Evolutionary conservation across 2,113 vertebrate genomes (phyloP).

Genomic region (Probosciger aterrimus): DNA sequence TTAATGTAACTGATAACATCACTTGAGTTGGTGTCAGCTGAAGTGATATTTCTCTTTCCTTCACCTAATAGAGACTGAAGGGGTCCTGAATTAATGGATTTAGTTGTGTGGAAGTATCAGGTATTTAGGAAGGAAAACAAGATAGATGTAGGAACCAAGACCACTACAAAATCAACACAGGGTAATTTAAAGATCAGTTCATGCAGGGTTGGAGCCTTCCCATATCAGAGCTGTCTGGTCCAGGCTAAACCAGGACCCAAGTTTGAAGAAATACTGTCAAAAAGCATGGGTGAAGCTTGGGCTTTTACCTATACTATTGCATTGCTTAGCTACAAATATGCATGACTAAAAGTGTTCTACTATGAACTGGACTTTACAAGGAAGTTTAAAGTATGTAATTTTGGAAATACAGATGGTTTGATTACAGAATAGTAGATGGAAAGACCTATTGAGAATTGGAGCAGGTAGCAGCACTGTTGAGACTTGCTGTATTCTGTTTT

Average conservation of each 20-base stretch:
- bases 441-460: neutral
- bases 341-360: neutral
- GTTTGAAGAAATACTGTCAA: neutral
- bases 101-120: neutral
- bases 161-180: neutral
- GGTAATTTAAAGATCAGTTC: neutral
- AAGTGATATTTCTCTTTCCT: neutral
- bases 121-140: neutral
- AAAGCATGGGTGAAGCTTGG: neutral
- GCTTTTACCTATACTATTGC: neutral
- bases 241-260: neutral
- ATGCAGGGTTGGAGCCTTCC: neutral
- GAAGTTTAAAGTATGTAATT: neutral
- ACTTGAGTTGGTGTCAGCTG: neutral
- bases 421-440: neutral
- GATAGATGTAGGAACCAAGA: neutral
- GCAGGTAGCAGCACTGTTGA: neutral
- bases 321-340: neutral
- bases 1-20: neutral
- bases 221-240: fast-evolving
- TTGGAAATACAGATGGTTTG: neutral
- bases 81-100: neutral
- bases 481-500: neutral
- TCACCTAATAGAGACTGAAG: neutral
- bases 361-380: neutral